Evolutionary conservation across 2,888 invertebrate genomes (phyloP).

Genomic region (Smittia sp.): DNA sequence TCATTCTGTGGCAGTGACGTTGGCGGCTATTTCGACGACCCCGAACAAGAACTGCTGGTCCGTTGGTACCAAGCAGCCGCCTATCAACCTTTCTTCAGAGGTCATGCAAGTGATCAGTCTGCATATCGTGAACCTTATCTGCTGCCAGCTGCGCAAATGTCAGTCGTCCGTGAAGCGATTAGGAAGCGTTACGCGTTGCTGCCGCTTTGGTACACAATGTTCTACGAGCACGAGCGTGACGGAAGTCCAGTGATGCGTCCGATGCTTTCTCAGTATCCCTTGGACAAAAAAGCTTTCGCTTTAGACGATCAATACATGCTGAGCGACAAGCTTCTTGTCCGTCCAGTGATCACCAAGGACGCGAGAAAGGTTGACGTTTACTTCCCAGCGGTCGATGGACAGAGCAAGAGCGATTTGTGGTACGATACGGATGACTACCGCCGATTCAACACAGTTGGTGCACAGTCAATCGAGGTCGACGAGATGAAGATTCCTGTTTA

Average conservation of each 20-base stretch:
- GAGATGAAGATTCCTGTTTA: conserved; percentile 73
- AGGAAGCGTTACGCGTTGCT: conserved; percentile 82
- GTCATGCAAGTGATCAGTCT: conserved; percentile 96
- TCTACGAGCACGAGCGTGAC: conserved; percentile 78
- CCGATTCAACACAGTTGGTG: conserved; percentile 47
- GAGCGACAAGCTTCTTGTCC: conserved; percentile 76
- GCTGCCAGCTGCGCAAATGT: conserved; percentile 69
- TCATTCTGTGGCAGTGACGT: conserved; percentile 94
- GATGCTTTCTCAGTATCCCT: conserved; percentile 83
- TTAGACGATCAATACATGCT: conserved; percentile 82
- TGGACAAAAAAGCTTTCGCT: conserved; percentile 71
- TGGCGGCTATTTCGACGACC: conserved; percentile 97
- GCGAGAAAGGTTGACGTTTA: no score
- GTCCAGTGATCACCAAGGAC: conserved; percentile 78
- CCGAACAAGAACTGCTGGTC: conserved; percentile 83
- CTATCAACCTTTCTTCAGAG: conserved; percentile 92
- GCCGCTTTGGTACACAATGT: no score
- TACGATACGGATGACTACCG: conserved; percentile 81
- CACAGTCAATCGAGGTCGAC: conserved; percentile 45
- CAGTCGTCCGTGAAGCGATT: conserved; percentile 69
- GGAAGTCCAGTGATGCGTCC: conserved; percentile 90
- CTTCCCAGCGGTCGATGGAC: conserved; percentile 60
- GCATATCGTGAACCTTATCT: conserved; percentile 96
- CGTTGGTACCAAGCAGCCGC: conserved; percentile 96
- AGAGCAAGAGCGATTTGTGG: conserved; percentile 65